Base-by-base conservation (phyloP, 2,797 vertebrate genomes). In the Gorsachius magnificus region DNA sequence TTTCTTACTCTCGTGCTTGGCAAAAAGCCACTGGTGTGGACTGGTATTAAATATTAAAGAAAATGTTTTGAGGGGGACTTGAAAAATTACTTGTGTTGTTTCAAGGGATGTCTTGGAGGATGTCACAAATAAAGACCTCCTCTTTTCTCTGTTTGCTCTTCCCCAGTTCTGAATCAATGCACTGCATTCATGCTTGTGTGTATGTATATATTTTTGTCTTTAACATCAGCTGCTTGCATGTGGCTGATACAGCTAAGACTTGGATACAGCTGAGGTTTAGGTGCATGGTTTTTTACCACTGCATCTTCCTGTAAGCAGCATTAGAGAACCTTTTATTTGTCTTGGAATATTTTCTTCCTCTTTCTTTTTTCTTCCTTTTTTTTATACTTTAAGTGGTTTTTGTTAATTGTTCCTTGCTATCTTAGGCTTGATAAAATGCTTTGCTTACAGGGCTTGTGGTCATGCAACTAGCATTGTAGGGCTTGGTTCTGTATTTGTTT, bases 351-450 rank as follows among this genome's bases (percentile, higher is more conserved):
- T 79, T 90, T 72, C 41, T 64, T 77, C 26, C n/a, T 86, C 43
- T 78, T 95, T 57, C 26, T 41, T 13, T 56, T 79, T 90, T 69
- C 41, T 64, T 77, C 26, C 33, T 38, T 38, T 78, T 95, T 57
- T 11, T 68, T 78, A 15, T 15, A 2, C 20, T 25, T 86, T 33
- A 64, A 35, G 16, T 61, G 60, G 45, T 50, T 95, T 87, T 35
- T 77, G 13, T 91, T 83, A 57, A 33, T 48, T 5, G 4, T 29
- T 83, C 22, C 29, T 60, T 68, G 43, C 64, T 94, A 33, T 92
- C 81, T 69, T 36, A 48, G 24, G 7, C 22, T 86, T 46, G 76
- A 92, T 95, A 91, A 91, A 93, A 72, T 19, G 19, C 76, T 75
- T 95, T 87, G 48, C 70, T 79, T 79, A 24, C 41, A 57, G 35